Evolutionary conservation across 1,140 invertebrate species (phyloP).

Genomic region (Anastatus disparis): DNA sequence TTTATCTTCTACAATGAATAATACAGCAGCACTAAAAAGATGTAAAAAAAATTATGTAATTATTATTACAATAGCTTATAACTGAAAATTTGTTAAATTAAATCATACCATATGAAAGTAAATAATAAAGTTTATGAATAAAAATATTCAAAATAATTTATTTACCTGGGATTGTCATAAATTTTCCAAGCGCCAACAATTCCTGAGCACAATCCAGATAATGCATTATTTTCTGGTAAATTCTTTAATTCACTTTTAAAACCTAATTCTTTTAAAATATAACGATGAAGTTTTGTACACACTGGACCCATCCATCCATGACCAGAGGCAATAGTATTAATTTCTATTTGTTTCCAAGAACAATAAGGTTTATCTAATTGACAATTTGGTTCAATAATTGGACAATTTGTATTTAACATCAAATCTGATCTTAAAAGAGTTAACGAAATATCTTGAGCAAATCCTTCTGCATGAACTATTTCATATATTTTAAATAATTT

Average conservation of each 20-base stretch:
- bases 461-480: too few species aligned
- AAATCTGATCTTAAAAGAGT: too few species aligned
- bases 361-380: too few species aligned
- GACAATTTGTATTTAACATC: too few species aligned
- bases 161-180: too few species aligned
- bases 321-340: conserved; percentile 80
- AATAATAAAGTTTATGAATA: background rate
- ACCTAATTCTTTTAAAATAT: conserved; percentile 66
- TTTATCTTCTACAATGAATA: conserved; percentile 88
- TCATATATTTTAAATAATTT: conserved; percentile 84
- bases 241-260: conserved; percentile 66
- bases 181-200: conserved; percentile 82
- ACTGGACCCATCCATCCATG: conserved; percentile 84
- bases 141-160: too few species aligned
- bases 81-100: background rate
- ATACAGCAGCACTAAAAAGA: too few species aligned
- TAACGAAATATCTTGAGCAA: too few species aligned
- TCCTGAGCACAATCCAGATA: conserved; percentile 77
- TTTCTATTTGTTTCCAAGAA: too few species aligned
- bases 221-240: conserved; percentile 81
- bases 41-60: too few species aligned
- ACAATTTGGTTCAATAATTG: too few species aligned
- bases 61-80: background rate
- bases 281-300: conserved; percentile 61
- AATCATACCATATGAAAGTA: background rate